Conservation (phyloP, 1,140 invertebrate species). For the Caenorhabditis briggsae region DNA sequence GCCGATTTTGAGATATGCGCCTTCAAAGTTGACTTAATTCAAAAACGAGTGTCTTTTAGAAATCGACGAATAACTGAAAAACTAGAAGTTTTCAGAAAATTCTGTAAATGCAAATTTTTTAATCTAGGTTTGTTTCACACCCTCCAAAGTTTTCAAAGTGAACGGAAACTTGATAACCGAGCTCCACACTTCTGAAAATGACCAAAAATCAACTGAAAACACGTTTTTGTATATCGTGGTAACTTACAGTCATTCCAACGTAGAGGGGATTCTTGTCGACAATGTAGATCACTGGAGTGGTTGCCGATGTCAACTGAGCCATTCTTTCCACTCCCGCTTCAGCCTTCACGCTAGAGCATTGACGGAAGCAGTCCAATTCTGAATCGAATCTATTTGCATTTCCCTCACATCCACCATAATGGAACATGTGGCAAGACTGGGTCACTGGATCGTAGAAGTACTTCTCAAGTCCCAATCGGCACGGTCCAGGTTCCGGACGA, state of each 20-base stretch:
- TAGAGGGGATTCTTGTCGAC: slow-evolving; percentile 23
- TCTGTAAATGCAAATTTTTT: no score
- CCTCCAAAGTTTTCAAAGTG: no score
- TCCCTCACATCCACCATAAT: slow-evolving; percentile 87
- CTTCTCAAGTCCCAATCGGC: slow-evolving; percentile 82
- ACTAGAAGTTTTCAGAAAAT: no score
- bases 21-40: no score
- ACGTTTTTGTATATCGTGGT: not conserved
- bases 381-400: slow-evolving; percentile 84
- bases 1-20: no score
- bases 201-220: not conserved
- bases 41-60: no score
- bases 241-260: slow-evolving; percentile 48
- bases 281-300: slow-evolving; percentile 53
- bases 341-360: slow-evolving; percentile 27
- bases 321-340: slow-evolving; percentile 16
- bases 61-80: no score
- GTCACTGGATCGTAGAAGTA: slow-evolving; percentile 89
- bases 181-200: no score
- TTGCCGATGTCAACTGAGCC: slow-evolving; percentile 30
- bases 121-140: no score
- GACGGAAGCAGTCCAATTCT: slow-evolving; percentile 8
- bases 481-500: slow-evolving; percentile 85
- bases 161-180: no score
- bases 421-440: slow-evolving; percentile 90